Evolutionary conservation across 2,888 invertebrate species (phyloP).

Genomic region (Creontiades dilutus): DNA sequence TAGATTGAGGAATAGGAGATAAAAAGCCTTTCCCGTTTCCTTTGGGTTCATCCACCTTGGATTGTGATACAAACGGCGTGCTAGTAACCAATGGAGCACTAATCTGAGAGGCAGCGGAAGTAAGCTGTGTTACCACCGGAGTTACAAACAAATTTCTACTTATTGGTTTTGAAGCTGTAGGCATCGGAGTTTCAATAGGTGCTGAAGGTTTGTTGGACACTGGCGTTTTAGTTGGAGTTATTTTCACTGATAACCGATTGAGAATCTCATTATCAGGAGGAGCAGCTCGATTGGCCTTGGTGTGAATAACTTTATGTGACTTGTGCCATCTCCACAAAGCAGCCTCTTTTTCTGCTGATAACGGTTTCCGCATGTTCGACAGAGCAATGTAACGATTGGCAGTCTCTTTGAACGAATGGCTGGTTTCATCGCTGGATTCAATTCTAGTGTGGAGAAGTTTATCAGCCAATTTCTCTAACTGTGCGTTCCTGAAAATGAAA

Average conservation of each 20-base stretch:
- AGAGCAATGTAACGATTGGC: slow-evolving; percentile 71
- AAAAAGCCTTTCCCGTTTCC: neutral
- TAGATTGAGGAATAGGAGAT: slow-evolving; percentile 13
- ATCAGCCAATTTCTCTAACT: slow-evolving; percentile 76
- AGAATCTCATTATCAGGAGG: slow-evolving; percentile 58
- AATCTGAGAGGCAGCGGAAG: neutral
- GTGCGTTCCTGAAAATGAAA: slow-evolving; percentile 74
- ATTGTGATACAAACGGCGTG: neutral
- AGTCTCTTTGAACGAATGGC: slow-evolving; percentile 65
- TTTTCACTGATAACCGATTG: slow-evolving; percentile 4
- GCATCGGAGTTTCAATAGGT: slow-evolving; percentile 9
- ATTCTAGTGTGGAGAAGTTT: slow-evolving; percentile 75
- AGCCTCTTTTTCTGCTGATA: slow-evolving; percentile 68
- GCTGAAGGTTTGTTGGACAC: neutral
- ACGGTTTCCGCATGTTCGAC: slow-evolving; percentile 61
- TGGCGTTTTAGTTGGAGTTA: slow-evolving; percentile 34
- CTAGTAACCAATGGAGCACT: slow-evolving; percentile 7
- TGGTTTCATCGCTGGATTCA: slow-evolving; percentile 53
- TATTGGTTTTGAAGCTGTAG: neutral
- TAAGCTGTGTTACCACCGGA: neutral
- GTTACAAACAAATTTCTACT: slow-evolving; percentile 19
- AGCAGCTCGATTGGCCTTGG: slow-evolving; percentile 57
- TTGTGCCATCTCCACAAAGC: slow-evolving; percentile 72
- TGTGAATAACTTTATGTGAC: slow-evolving; percentile 72
- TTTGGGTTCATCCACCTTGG: neutral